Percentiles rank a stretch among this genome's conserved stretches.
These are phyloP conservation scores for Oncorhynchus masou DNA, from an alignment of 2,113 vertebrate species.

Conservation along the genomic window DNA sequence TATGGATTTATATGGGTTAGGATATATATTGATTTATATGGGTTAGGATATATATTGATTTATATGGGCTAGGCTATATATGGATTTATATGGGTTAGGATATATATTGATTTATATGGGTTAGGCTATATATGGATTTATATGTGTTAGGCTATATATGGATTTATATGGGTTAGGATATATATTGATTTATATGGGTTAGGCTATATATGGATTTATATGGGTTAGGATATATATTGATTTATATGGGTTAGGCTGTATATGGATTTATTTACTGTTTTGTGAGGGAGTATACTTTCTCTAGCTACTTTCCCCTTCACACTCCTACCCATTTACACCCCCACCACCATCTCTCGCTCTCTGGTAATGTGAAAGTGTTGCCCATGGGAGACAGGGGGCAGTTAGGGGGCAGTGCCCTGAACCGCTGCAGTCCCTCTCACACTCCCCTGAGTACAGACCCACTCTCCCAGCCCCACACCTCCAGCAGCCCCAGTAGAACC, in stretches of 20 bases:
- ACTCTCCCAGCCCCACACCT: constrained; percentile 20
- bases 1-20: too few relatives aligned
- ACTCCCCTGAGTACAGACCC: constrained; percentile 38
- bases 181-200: too few relatives aligned
- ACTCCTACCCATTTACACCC: not conserved
- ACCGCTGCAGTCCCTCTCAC: constrained; percentile 20
- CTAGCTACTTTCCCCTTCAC: not conserved
- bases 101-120: too few relatives aligned
- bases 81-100: too few relatives aligned
- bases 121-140: too few relatives aligned
- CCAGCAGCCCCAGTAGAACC: constrained; percentile 23
- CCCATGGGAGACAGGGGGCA: not conserved
- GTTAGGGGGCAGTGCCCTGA: constrained; percentile 19
- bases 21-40: too few relatives aligned
- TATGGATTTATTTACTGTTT: not conserved
- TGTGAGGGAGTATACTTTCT: constrained; percentile 4
- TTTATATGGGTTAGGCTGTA: not conserved
- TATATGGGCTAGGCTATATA: too few relatives aligned
- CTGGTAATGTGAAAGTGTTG: not conserved
- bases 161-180: too few relatives aligned
- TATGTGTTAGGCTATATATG: too few relatives aligned
- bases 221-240: too few relatives aligned
- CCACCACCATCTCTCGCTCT: not conserved
- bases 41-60: too few relatives aligned
- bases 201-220: too few relatives aligned